A percentile compares a stretch with the other conserved stretches of the same genome.
Evolutionary conservation across 2,888 invertebrate species (phyloP).

Genomic region (Drosophila nr. medialis): DNA sequence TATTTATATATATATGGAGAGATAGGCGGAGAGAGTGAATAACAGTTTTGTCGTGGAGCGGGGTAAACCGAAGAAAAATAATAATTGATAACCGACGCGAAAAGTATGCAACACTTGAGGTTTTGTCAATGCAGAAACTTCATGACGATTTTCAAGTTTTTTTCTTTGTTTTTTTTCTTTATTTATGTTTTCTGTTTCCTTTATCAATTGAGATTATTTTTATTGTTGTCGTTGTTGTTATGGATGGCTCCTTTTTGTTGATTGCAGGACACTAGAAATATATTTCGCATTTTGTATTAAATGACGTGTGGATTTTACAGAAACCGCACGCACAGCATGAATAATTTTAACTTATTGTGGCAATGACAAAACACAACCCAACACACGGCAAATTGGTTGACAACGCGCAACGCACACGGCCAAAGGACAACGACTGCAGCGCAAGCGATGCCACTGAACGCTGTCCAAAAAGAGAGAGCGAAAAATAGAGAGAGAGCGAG

Average conservation of each 20-base stretch:
- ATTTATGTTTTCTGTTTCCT: neutral
- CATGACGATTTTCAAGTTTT: constrained; percentile 22
- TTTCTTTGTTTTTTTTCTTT: constrained; percentile 2
- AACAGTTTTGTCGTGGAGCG: constrained; percentile 13
- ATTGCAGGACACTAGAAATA: constrained; percentile 31
- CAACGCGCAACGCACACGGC: constrained; percentile 65
- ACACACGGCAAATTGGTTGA: constrained; percentile 61
- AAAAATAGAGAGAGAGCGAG: constrained; percentile 6
- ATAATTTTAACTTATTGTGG: constrained; percentile 61
- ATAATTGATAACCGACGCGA: constrained; percentile 36
- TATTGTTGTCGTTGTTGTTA: constrained; percentile 10
- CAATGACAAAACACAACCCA: constrained; percentile 57
- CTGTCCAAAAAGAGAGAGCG: constrained; percentile 30
- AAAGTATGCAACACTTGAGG: constrained; percentile 52
- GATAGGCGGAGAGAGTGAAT: constrained; percentile 7
- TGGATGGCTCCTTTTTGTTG: constrained; percentile 19
- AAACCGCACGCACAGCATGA: constrained; percentile 37
- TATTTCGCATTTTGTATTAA: constrained; percentile 13
- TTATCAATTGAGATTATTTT: neutral
- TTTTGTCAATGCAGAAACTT: constrained; percentile 42
- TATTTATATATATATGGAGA: constrained; percentile 13
- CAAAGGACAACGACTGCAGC: constrained; percentile 78
- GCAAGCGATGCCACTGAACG: constrained; percentile 48
- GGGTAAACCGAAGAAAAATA: constrained; percentile 37
- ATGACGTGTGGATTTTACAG: constrained; percentile 19